Conservation (phyloP, 2,888 invertebrate genomes). For the Holacanthella duospinosa region DNA sequence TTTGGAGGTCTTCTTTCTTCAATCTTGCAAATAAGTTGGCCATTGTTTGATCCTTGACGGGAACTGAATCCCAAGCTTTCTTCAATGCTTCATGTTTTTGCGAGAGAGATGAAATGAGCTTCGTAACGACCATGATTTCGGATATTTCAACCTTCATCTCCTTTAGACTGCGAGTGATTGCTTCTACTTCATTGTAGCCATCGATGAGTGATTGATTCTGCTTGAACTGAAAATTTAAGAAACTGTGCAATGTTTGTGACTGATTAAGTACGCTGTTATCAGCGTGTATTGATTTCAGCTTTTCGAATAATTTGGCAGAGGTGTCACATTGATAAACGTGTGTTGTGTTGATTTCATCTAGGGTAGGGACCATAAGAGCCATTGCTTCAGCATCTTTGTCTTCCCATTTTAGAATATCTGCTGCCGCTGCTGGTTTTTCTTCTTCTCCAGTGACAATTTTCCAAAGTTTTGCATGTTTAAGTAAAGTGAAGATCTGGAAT, state of each 20-base stretch:
- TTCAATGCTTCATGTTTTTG: too few relatives aligned
- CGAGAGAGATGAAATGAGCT: neutral
- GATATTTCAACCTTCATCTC: neutral
- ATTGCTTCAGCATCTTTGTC: neutral
- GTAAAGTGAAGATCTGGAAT: neutral
- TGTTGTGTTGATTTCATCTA: neutral
- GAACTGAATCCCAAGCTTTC: neutral
- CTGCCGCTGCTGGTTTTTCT: neutral
- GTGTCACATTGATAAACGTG: neutral
- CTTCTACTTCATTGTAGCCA: neutral
- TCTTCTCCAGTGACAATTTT: neutral
- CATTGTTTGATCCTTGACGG: neutral
- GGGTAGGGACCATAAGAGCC: neutral
- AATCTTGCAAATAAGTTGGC: neutral
- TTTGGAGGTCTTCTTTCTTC: neutral
- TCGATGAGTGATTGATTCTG: neutral
- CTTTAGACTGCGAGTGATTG: neutral
- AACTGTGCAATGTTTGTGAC: neutral
- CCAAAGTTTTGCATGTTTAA: neutral
- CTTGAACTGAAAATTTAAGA: neutral
- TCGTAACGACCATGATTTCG: neutral
- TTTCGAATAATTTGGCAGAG: neutral
- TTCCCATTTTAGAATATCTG: neutral
- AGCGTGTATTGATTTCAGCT: neutral
- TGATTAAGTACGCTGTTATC: neutral